Evolutionary conservation across 2,888 invertebrate species (phyloP).

Genomic region (Thereva unica): DNA sequence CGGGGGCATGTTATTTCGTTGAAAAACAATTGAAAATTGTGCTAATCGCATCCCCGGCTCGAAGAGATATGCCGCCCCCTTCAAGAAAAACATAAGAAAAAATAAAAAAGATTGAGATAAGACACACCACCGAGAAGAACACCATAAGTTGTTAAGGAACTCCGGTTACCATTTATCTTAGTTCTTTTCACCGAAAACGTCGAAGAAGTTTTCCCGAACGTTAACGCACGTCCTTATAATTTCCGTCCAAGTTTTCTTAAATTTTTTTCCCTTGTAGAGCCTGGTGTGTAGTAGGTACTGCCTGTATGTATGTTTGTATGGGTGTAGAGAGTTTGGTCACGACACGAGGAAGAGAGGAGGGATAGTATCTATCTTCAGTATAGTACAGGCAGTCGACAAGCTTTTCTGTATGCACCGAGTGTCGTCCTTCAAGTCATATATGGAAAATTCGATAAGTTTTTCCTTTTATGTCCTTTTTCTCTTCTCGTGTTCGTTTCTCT

Average conservation of each 20-base stretch:
- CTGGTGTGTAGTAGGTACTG: too few relatives aligned
- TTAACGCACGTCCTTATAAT: conserved; percentile 27
- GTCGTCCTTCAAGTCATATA: conserved; percentile 35
- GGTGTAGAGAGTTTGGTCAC: background rate
- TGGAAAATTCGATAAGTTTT: conserved; percentile 36
- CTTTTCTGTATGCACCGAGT: conserved; percentile 35
- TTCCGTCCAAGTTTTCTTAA: conserved; percentile 6
- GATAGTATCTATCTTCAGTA: conserved; percentile 11
- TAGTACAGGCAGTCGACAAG: background rate
- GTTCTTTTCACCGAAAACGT: background rate
- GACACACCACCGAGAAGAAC: background rate
- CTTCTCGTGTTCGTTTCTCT: conserved; percentile 9
- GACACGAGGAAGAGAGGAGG: conserved; percentile 12
- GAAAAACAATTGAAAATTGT: conserved; percentile 27
- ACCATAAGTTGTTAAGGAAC: conserved; percentile 19
- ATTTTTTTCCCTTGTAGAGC: conserved; percentile 5
- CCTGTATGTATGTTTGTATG: too few relatives aligned
- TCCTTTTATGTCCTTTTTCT: too few relatives aligned
- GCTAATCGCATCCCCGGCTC: conserved; percentile 24
- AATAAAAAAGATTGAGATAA: conserved; percentile 19
- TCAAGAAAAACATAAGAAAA: too few relatives aligned
- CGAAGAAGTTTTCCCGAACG: background rate
- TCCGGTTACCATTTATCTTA: conserved; percentile 24
- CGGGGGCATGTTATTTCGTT: conserved; percentile 14
- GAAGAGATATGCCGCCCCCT: conserved; percentile 3